A percentile compares a stretch with the other conserved stretches of the same genome.
Evolutionary conservation across 2,113 vertebrate species (phyloP).

Genomic region (Marmota flaviventris): DNA sequence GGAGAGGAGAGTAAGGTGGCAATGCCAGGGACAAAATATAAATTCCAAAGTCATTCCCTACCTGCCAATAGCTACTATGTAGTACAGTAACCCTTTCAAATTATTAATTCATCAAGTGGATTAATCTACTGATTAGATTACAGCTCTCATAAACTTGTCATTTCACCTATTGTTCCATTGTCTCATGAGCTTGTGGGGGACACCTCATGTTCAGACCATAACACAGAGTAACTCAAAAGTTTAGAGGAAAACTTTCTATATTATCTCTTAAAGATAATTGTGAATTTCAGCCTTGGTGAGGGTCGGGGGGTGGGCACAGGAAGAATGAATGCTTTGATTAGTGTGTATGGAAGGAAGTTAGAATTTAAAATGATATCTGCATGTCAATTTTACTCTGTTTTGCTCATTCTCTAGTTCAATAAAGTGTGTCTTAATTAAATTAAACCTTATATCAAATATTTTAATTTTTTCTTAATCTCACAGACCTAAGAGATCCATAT

Average conservation of each 20-base stretch:
- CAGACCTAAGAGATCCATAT: neutral
- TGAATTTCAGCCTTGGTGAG: neutral
- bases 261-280: neutral
- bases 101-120: too few species aligned
- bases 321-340: neutral
- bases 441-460: neutral
- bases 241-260: neutral
- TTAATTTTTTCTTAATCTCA: neutral
- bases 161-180: too few species aligned
- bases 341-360: neutral
- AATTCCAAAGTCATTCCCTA: too few species aligned
- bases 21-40: too few species aligned
- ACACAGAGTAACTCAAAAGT: neutral
- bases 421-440: neutral
- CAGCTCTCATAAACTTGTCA: too few species aligned
- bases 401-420: neutral
- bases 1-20: too few species aligned
- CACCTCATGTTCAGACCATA: too few species aligned
- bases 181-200: too few species aligned
- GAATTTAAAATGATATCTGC: neutral
- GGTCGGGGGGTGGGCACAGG: accelerated
- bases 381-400: neutral
- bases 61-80: too few species aligned
- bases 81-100: too few species aligned
- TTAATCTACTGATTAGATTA: too few species aligned